phyloP scores from a whole-genome alignment of 2,888 invertebrate species.

The Cheilosia vernalis region DNA sequence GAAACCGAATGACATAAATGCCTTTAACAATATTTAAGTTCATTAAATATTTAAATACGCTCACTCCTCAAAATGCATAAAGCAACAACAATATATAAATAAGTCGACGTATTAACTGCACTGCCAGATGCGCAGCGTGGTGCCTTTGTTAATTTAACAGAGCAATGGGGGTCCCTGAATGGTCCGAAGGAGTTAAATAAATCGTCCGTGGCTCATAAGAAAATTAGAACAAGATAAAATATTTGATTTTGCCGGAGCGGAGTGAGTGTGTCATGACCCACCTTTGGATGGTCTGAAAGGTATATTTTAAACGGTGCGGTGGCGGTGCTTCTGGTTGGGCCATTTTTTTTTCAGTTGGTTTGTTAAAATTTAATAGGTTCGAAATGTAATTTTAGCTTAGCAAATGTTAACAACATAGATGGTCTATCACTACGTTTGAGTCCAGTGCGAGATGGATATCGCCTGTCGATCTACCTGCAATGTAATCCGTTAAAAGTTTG shows the following conservation, averaged over 20 bases:
- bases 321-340: too few species aligned
- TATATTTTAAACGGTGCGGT: not conserved
- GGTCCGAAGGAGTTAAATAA: slow-evolving; percentile 72
- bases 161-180: slow-evolving; percentile 63
- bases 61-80: slow-evolving; percentile 49
- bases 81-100: slow-evolving; percentile 66
- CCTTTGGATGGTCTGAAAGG: slow-evolving; percentile 32
- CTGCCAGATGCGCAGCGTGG: slow-evolving; percentile 65
- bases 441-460: too few species aligned
- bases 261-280: slow-evolving; percentile 62
- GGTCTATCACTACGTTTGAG: too few species aligned
- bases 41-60: slow-evolving; percentile 73
- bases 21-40: slow-evolving; percentile 68
- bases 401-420: too few species aligned
- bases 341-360: too few species aligned
- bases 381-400: too few species aligned
- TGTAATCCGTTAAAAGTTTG: too few species aligned
- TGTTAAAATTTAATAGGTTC: too few species aligned
- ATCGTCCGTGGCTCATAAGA: slow-evolving; percentile 69
- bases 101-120: slow-evolving; percentile 68
- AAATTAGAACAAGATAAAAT: slow-evolving; percentile 74
- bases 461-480: too few species aligned
- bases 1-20: slow-evolving; percentile 63
- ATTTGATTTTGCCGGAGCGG: slow-evolving; percentile 58
- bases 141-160: slow-evolving; percentile 72